Evolutionary conservation across 2,888 invertebrate species (phyloP).

Genomic region (Drosophila basisetae): DNA sequence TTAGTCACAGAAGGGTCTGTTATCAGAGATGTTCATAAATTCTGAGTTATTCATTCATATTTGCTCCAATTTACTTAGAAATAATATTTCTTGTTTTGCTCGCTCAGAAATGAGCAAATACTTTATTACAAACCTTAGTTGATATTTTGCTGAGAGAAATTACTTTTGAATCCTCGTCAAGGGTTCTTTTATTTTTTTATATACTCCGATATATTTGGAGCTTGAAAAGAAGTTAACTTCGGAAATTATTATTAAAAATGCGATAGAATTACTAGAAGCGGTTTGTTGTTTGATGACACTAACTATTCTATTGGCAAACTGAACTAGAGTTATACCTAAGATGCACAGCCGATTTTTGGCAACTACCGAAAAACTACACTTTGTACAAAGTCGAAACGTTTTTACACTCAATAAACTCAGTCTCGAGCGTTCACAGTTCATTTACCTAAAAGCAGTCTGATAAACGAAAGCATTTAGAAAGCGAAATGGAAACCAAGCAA

Average conservation of each 20-base stretch:
- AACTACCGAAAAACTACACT: background rate
- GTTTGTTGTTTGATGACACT: background rate
- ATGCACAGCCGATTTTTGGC: background rate
- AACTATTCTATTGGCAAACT: background rate
- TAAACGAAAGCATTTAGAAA: constrained; percentile 64
- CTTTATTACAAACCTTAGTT: background rate
- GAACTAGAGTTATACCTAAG: background rate
- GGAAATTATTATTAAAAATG: background rate
- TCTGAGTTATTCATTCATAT: background rate
- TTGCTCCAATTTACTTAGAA: background rate
- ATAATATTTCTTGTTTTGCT: background rate
- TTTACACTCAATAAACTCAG: background rate
- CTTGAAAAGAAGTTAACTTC: background rate
- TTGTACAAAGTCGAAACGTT: background rate
- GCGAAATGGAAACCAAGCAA: constrained; percentile 66
- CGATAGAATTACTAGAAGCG: background rate
- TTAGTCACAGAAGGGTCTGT: constrained; percentile 3
- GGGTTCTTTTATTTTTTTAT: background rate
- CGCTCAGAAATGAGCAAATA: background rate
- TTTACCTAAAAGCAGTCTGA: constrained; percentile 47
- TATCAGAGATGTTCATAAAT: constrained; percentile 8
- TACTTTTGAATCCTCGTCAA: background rate
- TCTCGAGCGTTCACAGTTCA: constrained; percentile 23
- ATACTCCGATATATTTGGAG: background rate
- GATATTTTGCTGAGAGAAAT: background rate